Conservation (phyloP, 2,797 vertebrate species). For the Falco cherrug region DNA sequence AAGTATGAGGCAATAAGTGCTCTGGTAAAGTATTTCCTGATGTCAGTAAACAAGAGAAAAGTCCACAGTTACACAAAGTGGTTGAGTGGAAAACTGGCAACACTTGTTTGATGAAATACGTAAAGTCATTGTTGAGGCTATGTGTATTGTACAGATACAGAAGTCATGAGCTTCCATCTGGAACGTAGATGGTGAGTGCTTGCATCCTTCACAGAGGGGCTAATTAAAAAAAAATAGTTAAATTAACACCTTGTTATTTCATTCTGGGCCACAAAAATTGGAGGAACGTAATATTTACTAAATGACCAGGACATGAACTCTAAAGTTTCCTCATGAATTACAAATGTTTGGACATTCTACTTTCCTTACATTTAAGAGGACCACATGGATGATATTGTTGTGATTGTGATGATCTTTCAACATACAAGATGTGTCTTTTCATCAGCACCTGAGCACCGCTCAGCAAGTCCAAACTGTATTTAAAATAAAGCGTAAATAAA, state of each 20-base stretch:
- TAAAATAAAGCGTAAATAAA: background rate
- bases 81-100: background rate
- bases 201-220: background rate
- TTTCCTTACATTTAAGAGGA: background rate
- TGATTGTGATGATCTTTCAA: background rate
- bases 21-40: background rate
- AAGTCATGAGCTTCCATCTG: background rate
- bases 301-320: background rate
- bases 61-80: background rate
- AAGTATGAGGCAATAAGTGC: constrained; percentile 7
- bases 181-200: background rate
- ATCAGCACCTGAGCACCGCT: background rate
- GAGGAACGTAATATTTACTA: background rate
- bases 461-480: background rate
- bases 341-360: background rate
- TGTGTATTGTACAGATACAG: background rate
- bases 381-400: accelerated
- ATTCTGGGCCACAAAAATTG: background rate
- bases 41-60: constrained; percentile 23
- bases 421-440: background rate
- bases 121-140: constrained; percentile 26
- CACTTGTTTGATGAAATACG: constrained; percentile 39
- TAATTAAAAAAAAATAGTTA: background rate
- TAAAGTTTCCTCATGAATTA: background rate
- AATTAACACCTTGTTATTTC: background rate